Evolutionary conservation across 2,888 invertebrate species (phyloP), one percentile per base, ranked within the genome.

Genomic region (Cheilosia variabilis): DNA sequence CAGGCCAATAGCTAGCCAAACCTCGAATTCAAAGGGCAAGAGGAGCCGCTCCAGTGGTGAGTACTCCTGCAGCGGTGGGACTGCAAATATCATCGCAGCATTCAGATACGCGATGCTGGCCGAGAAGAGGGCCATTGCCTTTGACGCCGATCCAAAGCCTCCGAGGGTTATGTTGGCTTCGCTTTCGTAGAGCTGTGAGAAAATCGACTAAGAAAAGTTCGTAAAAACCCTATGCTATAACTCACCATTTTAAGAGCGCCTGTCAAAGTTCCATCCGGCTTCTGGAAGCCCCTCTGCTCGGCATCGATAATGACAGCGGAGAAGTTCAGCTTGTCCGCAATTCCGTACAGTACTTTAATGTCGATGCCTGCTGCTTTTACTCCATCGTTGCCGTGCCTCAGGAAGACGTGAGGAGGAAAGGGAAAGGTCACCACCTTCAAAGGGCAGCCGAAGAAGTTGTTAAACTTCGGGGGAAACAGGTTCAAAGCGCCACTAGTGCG

Each of bases 211-310:
- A 4, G 2, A 50, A 1, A 19, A 13, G 31, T 31, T 9, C 2
- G 5, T 22, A 0, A 4, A 10, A 13, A 50, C n/a, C 4, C 10
- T 7, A 58, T 7, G 15, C n/a, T 24, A 7, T 9, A 53, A 72
- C 87, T 88, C 55, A 91, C 91, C 90, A 89, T 84, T 87, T 87
- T 84, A 9, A 90, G 87, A 1, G 90, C 89, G 3, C 91, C 91
- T 9, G 91, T 90, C 2, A 88, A 50, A 6, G 90, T 90, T 19
- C 91, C 91, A 88, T 91, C 91, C n/a, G 86, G 65, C 6, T 81
- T 72, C 1, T 88, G 66, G 5, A 79, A 22, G 3, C 91, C 91
- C 3, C 91, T 68, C 19, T 58, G 22, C 17, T 17, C 10, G 2
- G 73, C 4, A 13, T 78, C 68, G 4, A 69, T 50, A 4, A 62